Conservation (phyloP, 2,113 vertebrate genomes). For the Cyprinus carpio region DNA sequence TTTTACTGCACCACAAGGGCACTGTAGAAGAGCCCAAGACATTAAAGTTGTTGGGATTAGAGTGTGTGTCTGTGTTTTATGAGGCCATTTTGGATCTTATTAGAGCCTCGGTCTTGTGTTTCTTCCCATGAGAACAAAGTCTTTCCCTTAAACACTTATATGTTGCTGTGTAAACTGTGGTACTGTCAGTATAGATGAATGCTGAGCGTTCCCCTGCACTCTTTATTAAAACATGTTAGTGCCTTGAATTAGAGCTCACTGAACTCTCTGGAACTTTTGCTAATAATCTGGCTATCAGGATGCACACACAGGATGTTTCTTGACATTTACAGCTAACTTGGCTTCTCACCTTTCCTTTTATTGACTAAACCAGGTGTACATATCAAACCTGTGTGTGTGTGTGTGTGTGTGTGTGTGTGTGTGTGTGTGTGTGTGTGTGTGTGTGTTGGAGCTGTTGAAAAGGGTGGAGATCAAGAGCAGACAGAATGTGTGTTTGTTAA, state of each 20-base stretch:
- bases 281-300: slow-evolving; percentile 13
- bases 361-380: background rate
- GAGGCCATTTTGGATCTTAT: slow-evolving; percentile 30
- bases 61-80: slow-evolving; percentile 10
- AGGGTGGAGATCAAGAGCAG: background rate
- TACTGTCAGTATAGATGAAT: slow-evolving; percentile 3
- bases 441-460: background rate
- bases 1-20: slow-evolving; percentile 39
- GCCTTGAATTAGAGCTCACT: background rate
- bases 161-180: slow-evolving; percentile 3
- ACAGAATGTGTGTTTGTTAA: background rate
- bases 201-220: background rate
- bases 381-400: background rate
- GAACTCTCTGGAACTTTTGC: slow-evolving; percentile 18
- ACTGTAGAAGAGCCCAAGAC: background rate
- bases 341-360: background rate
- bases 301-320: background rate
- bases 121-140: slow-evolving; percentile 26
- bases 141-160: slow-evolving; percentile 23
- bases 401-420: no score
- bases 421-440: background rate
- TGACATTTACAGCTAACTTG: background rate
- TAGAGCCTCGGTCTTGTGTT: background rate
- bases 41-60: slow-evolving; percentile 22
- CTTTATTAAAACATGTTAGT: slow-evolving; percentile 15